Percentiles rank a stretch among this genome's conserved stretches.
phyloP scores from a whole-genome alignment of 2,888 invertebrate genomes.

The Apantesis nais region DNA sequence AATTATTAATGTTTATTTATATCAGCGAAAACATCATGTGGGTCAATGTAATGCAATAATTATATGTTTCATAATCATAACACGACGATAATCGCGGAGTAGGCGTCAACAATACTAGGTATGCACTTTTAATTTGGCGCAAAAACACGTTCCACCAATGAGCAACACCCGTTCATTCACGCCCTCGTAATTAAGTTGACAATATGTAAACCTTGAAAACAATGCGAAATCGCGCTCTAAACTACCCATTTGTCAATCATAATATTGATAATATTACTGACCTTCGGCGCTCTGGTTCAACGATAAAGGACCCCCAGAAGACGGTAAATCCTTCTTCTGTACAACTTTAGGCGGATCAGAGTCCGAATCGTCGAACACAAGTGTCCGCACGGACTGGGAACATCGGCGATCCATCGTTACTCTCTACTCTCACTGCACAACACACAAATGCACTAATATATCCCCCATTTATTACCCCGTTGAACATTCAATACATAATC shows the following conservation, averaged over 20 bases:
- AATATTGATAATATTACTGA: slow-evolving; percentile 58
- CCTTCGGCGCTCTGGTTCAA: slow-evolving; percentile 81
- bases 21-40: slow-evolving; percentile 40
- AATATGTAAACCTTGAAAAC: slow-evolving; percentile 76
- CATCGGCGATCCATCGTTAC: slow-evolving; percentile 85
- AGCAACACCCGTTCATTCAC: slow-evolving; percentile 56
- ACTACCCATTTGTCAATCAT: slow-evolving; percentile 50
- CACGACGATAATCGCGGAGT: slow-evolving; percentile 23
- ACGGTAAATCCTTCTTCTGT: slow-evolving; percentile 73
- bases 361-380: slow-evolving; percentile 91
- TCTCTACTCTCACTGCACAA: slow-evolving; percentile 75
- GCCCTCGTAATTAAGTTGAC: slow-evolving; percentile 67
- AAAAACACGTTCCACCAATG: slow-evolving; percentile 35
- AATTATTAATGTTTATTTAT: slow-evolving; percentile 22
- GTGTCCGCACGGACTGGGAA: slow-evolving; percentile 90
- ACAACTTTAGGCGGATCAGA: slow-evolving; percentile 79
- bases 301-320: slow-evolving; percentile 70
- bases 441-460: slow-evolving; percentile 73
- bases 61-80: slow-evolving; percentile 38
- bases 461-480: slow-evolving; percentile 75
- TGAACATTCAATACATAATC: slow-evolving; percentile 48
- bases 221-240: slow-evolving; percentile 51
- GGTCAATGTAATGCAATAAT: slow-evolving; percentile 40
- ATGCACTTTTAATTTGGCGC: slow-evolving; percentile 32
- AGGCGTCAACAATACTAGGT: slow-evolving; percentile 26